Evolutionary conservation across 2,888 invertebrate genomes (phyloP).

Genomic region (Neoscelio sp.): DNA sequence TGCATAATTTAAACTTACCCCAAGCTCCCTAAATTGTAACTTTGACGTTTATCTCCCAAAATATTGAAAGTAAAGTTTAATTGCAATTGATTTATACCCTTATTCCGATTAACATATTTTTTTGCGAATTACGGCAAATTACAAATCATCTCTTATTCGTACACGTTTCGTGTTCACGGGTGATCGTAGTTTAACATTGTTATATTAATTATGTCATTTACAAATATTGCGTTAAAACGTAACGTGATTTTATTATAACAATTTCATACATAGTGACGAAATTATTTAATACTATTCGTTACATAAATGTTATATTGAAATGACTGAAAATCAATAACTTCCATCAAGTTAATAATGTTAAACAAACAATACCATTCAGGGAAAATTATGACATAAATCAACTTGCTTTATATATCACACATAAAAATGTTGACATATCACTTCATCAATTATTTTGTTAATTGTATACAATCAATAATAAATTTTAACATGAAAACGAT

Average conservation of each 20-base stretch:
- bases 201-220: constrained; percentile 24
- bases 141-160: background rate
- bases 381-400: too few species aligned
- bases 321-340: constrained; percentile 27
- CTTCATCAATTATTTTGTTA: background rate
- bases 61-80: background rate
- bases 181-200: background rate
- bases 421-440: background rate
- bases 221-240: constrained; percentile 13
- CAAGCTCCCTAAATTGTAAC: too few species aligned
- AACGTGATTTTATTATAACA: constrained; percentile 10
- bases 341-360: constrained; percentile 16
- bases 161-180: background rate
- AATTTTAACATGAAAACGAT: too few species aligned
- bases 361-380: constrained; percentile 17
- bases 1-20: background rate
- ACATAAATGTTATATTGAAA: constrained; percentile 2
- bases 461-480: background rate
- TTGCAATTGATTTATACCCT: background rate
- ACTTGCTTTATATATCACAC: too few species aligned
- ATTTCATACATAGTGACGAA: constrained; percentile 6
- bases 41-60: too few species aligned
- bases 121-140: background rate
- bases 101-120: background rate
- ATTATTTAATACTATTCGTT: constrained; percentile 3